Conservation (phyloP, 2,797 vertebrate species). For the Distichodus sexfasciatus region DNA sequence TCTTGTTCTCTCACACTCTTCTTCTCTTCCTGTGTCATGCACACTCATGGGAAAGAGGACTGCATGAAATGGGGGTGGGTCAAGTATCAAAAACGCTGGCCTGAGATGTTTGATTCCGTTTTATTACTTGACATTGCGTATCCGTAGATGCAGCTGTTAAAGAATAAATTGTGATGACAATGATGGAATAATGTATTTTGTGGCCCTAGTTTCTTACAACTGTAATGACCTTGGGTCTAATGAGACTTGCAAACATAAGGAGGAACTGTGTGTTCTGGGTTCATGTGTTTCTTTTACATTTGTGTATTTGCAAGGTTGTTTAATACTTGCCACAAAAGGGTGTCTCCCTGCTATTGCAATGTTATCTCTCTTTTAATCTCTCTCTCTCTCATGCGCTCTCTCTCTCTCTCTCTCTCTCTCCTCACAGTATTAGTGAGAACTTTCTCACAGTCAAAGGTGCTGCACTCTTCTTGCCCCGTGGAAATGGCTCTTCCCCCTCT, state of each 20-base stretch:
- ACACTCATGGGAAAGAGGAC: no score
- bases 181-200: no score
- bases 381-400: constrained; percentile 8
- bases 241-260: no score
- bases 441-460: constrained; percentile 98
- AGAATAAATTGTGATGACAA: no score
- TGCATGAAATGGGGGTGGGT: no score
- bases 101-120: no score
- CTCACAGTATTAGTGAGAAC: constrained; percentile 92
- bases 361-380: background rate
- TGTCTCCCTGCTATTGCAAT: constrained; percentile 43
- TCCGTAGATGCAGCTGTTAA: no score
- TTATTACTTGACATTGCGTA: no score
- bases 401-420: background rate
- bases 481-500: constrained; percentile 83
- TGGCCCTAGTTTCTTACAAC: no score
- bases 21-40: constrained; percentile 25
- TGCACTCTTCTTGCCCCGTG: constrained; percentile 92
- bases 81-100: no score
- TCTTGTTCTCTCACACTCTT: background rate
- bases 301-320: constrained; percentile 12
- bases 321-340: background rate
- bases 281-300: constrained; percentile 48
- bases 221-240: no score
- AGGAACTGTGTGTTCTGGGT: constrained; percentile 66